Percentiles rank a stretch among this genome's conserved stretches.
phyloP scores from a whole-genome alignment of 1,140 invertebrate genomes.

The Drosophila littoralis region DNA sequence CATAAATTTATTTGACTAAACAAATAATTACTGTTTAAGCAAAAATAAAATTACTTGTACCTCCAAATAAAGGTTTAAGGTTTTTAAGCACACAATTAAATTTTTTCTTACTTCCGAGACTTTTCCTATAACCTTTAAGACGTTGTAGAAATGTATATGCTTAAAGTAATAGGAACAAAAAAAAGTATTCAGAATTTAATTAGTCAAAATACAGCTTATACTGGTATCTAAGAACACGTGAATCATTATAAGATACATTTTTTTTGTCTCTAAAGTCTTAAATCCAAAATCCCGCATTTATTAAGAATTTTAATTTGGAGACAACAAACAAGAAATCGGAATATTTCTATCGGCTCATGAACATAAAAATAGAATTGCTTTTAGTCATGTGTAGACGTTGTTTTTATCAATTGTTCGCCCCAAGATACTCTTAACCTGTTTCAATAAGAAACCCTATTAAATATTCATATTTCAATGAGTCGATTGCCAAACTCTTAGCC shows the following conservation, averaged over 20 bases:
- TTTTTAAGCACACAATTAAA: no score
- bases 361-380: conserved; percentile 19
- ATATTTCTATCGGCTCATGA: neutral
- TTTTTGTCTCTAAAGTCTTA: neutral
- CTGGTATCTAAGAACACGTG: neutral
- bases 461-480: conserved; percentile 33
- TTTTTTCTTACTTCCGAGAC: no score
- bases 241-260: neutral
- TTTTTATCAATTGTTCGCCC: conserved; percentile 13
- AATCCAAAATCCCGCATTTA: neutral
- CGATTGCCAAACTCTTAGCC: conserved; percentile 18
- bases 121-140: no score
- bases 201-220: neutral
- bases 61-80: no score
- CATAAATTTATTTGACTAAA: no score
- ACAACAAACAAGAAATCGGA: neutral
- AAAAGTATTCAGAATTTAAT: no score
- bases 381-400: neutral
- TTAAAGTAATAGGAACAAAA: no score
- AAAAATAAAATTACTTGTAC: no score
- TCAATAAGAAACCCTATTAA: conserved; percentile 24
- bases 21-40: no score
- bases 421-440: conserved; percentile 38
- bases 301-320: neutral
- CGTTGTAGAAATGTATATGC: no score